Evolutionary conservation across 2,888 invertebrate genomes (phyloP), one percentile per base, ranked within the genome.

Genomic region (Synergus gifuensis): DNA sequence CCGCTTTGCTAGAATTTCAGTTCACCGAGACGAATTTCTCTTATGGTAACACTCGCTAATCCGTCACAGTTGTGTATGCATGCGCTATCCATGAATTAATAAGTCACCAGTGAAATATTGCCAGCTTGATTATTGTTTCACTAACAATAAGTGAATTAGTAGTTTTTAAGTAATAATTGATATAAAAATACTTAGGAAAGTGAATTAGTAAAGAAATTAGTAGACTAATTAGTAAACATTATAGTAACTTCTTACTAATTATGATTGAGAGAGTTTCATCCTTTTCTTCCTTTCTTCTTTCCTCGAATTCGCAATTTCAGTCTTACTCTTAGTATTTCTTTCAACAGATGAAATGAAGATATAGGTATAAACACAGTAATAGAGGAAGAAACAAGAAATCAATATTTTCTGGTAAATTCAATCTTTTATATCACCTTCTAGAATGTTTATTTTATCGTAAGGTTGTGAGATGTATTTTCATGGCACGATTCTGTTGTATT

Each of bases 31-130:
- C 49, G 49, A 46, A 69, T 46, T 49, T 28, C 69, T 49, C 69
- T 46, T 49, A 69, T 14, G 28, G 49, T 49, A 69, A 69, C 58
- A 69, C 44, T 69, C 36, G 69, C 69, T 69, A 49, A 69, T 69
- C 69, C 69, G 69, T 69, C 49, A 46, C 12, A 69, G 69, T 69
- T 69, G 69, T 69, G 28, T 69, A 49, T 28, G 44, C 49, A 69
- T 69, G 49, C 69, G 49, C 49, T 8, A 69, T 22, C 69, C 49
- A 49, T 69, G 36, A 36, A 36, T 36, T 5, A 36, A 36, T 36
- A 36, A 36, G 36, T 36, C 5, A 36, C 36, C 5, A 36, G 3
- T 36, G 5, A 36, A 36, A 36, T 36, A 36, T 5, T 36, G 7
- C 36, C 36, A 36, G 5, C 36, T 7, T 36, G 0, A 36, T 36